These are phyloP conservation scores for Poecilobothrus nobilitatus DNA, from an alignment of 2,888 invertebrate genomes.

Conservation along the genomic window DNA sequence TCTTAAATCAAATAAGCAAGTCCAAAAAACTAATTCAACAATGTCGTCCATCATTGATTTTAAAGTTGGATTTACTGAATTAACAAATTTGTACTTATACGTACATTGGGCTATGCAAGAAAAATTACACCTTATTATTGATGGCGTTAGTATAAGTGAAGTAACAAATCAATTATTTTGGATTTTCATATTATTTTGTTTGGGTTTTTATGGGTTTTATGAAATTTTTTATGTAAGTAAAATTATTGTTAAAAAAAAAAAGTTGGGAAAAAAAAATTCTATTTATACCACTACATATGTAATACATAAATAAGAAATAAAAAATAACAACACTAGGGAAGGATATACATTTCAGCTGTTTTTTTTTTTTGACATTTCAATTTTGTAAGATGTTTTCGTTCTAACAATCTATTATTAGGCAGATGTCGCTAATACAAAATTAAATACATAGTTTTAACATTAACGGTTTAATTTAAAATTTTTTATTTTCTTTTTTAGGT, in stretches of 20 bases:
- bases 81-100: constrained; percentile 40
- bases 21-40: constrained; percentile 11
- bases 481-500: constrained; percentile 28
- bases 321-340: constrained; percentile 1
- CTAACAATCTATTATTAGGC: neutral
- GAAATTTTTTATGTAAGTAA: constrained; percentile 38
- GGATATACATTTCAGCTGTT: constrained; percentile 7
- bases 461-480: neutral
- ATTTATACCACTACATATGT: no score
- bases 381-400: neutral
- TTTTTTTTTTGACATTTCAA: constrained; percentile 7
- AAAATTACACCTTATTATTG: constrained; percentile 37
- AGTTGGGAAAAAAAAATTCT: neutral
- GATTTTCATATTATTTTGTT: constrained; percentile 37
- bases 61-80: constrained; percentile 36
- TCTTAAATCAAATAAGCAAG: neutral
- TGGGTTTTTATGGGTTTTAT: constrained; percentile 37
- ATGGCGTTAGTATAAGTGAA: constrained; percentile 38
- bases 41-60: constrained; percentile 43
- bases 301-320: neutral
- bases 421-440: constrained; percentile 10
- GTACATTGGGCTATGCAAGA: constrained; percentile 37
- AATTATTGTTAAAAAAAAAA: constrained; percentile 13
- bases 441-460: neutral
- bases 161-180: constrained; percentile 41